Evolutionary conservation across 2,113 vertebrate species (phyloP).

Genomic region (Probosciger aterrimus): DNA sequence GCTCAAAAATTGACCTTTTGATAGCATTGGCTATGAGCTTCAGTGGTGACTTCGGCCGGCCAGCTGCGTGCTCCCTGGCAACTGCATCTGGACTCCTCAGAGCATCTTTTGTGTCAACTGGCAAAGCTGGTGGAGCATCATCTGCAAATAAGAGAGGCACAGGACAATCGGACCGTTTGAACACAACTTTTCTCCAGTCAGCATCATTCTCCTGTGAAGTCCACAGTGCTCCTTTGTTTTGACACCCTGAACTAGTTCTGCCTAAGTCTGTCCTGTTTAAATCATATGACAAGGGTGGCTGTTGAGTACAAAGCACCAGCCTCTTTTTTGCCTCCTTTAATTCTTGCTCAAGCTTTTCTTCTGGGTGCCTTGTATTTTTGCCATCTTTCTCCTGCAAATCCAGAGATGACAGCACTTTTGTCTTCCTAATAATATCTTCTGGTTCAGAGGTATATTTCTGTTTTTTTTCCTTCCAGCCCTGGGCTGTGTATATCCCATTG

Average conservation of each 20-base stretch:
- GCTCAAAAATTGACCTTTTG: constrained; percentile 64
- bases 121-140: background rate
- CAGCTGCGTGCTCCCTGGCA: background rate
- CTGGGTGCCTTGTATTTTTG: background rate
- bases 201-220: background rate
- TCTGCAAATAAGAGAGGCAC: background rate
- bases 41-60: constrained; percentile 65
- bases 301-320: constrained; percentile 16
- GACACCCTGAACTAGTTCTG: background rate
- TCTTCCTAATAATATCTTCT: background rate
- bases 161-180: background rate
- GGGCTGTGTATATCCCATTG: background rate
- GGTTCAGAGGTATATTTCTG: background rate
- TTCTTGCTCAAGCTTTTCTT: background rate
- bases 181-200: background rate
- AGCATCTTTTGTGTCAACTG: background rate
- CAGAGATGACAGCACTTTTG: background rate
- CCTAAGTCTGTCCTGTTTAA: background rate
- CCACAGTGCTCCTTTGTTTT: background rate
- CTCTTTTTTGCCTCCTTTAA: constrained; percentile 35
- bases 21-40: constrained; percentile 66
- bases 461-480: background rate
- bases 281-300: constrained; percentile 3
- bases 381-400: background rate
- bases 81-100: background rate